Percentiles rank a stretch among this genome's conserved stretches.
Conservation (phyloP, 1,140 invertebrate genomes). For the Drosophila kanapiae region DNA sequence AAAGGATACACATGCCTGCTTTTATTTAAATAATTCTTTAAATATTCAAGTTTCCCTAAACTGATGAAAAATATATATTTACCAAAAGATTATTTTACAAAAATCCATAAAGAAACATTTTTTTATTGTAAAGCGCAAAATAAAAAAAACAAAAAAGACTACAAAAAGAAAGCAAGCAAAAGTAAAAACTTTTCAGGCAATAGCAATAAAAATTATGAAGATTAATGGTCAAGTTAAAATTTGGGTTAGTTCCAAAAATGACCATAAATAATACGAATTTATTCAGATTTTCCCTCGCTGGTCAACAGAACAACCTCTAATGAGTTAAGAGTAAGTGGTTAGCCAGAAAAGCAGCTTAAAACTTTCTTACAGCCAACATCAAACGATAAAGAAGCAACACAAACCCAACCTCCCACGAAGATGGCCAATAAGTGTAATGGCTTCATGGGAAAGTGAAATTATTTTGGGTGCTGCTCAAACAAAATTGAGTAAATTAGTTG, state of each 20-base stretch:
- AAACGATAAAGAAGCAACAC: slow-evolving; percentile 46
- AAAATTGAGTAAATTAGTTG: slow-evolving; percentile 53
- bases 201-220: slow-evolving; percentile 68
- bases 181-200: slow-evolving; percentile 34
- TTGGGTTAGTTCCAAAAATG: slow-evolving; percentile 29
- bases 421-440: slow-evolving; percentile 45
- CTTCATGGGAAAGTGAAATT: slow-evolving; percentile 17
- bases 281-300: slow-evolving; percentile 14
- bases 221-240: slow-evolving; percentile 58
- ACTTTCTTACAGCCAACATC: slow-evolving; percentile 62
- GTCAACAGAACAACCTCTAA: slow-evolving; percentile 29
- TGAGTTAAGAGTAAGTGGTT: slow-evolving; percentile 50
- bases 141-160: too few relatives aligned
- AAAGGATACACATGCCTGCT: background rate
- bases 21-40: background rate
- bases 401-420: background rate
- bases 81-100: too few relatives aligned
- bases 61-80: background rate
- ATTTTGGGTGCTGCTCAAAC: slow-evolving; percentile 26
- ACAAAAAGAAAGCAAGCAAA: background rate
- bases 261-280: slow-evolving; percentile 43
- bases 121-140: too few relatives aligned
- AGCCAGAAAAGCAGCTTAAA: slow-evolving; percentile 59
- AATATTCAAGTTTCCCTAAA: background rate
- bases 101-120: background rate